Percentiles rank a stretch among this genome's conserved stretches.
These are phyloP conservation scores for Gambelia wislizenii DNA, from an alignment of 2,797 vertebrate species.

Conservation along the genomic window DNA sequence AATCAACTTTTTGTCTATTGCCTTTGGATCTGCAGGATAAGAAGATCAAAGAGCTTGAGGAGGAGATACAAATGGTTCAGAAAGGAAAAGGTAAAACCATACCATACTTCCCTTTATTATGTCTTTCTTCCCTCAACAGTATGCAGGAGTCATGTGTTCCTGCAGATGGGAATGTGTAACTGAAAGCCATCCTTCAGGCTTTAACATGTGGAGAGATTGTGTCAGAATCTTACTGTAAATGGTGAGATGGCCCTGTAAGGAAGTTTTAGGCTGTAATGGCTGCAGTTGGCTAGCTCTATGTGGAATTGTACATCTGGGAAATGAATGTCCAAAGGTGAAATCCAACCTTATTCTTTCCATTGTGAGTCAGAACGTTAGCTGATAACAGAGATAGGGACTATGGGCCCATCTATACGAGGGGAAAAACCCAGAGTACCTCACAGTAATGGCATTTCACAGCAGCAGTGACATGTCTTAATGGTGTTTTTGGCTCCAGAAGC, in stretches of 20 bases:
- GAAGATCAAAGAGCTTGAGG: conserved; percentile 83
- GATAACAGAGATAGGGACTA: background rate
- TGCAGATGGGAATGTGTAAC: background rate
- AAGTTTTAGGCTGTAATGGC: background rate
- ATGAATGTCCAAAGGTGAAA: background rate
- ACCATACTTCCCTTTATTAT: background rate
- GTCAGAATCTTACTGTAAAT: background rate
- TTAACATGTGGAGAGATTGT: background rate
- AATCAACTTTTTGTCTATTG: conserved; percentile 1
- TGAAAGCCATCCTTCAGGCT: background rate
- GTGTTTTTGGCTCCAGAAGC: no score
- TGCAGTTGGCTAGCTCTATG: background rate
- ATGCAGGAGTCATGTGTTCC: background rate
- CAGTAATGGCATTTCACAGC: no score
- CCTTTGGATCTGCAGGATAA: conserved; percentile 78
- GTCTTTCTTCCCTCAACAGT: background rate
- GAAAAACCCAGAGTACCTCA: no score
- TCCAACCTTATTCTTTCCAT: background rate
- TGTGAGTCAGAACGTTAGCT: background rate
- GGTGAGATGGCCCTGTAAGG: background rate
- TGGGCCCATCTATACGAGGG: no score
- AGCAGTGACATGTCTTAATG: no score
- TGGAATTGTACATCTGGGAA: background rate
- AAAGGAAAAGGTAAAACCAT: conserved; percentile 75
- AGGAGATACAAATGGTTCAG: conserved; percentile 77